Evolutionary conservation across 2,888 invertebrate species (phyloP), one percentile per base, ranked within the genome.

Genomic region (Fragum sueziense): DNA sequence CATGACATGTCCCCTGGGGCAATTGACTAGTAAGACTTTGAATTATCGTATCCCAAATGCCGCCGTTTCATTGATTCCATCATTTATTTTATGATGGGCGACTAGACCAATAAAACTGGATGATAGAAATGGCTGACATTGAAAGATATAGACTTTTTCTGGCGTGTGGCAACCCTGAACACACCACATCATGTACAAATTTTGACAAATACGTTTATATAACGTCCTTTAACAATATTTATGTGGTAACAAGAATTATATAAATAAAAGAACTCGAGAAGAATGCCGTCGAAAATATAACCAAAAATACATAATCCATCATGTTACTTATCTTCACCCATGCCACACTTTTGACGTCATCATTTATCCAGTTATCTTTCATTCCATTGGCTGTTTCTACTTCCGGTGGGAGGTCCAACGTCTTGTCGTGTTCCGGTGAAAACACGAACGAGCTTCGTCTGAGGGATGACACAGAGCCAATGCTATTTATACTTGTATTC

Each of bases 261-360:
- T 57, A 57, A 25, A 14, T 29, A 25, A 57, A 9, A 33, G 37
- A 62, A 62, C 34, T 34, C 1, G 34, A 20, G n/a, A 37, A 31
- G 31, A 37, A 33, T 17, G 37, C 33, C 11, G 22, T 17, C 34
- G 34, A 25, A 41, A 67, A 67, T 17, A 33, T 67, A 3, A 34
- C 17, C 3, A 67, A 25, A 47, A 25, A 37, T 9, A 67, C 11
- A 25, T 47, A 47, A 33, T 67, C 67, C 25, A 67, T 22, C 37
- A 67, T 14, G 9, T 29, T 22, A 67, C 67, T 41, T 29, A 67
- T 67, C 2, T 67, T 27, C 2, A n/a, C 17, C 67, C 67, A 67
- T n/a, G 57, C 11, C 3, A 57, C 57, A 9, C 25, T 7, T 57
- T 25, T 25, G 27, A 9, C 29, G 25, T 2, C 27, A 6, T 9